Evolutionary conservation across 2,113 vertebrate genomes (phyloP).

Genomic region (Dolichallabes microphthalmus): DNA sequence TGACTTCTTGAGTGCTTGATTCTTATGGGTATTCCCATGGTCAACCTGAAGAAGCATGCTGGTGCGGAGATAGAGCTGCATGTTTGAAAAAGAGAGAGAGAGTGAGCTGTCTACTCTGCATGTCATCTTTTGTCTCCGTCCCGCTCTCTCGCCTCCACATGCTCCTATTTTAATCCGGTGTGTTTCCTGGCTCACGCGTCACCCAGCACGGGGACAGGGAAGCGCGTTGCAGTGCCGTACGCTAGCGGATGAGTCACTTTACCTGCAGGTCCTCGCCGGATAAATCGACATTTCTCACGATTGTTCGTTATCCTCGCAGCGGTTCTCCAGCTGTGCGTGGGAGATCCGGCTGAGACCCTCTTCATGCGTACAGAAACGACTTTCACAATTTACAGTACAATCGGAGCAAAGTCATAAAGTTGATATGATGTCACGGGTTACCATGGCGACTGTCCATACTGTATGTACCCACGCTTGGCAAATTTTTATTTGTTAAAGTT

Average conservation of each 20-base stretch:
- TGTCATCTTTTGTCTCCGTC: constrained; percentile 4
- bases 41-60: constrained; percentile 34
- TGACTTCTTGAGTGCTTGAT: no score
- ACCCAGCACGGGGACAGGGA: not conserved
- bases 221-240: not conserved
- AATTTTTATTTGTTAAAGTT: not conserved
- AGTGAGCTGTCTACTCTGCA: constrained; percentile 48
- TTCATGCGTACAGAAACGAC: constrained; percentile 49
- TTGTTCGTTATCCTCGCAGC: not conserved
- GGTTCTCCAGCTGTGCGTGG: constrained; percentile 11
- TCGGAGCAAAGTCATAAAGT: no score
- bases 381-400: no score
- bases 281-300: not conserved
- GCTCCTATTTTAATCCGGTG: constrained; percentile 57
- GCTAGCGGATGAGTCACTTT: not conserved
- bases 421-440: no score
- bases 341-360: constrained; percentile 1
- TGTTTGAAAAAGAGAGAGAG: not conserved
- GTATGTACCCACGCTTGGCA: not conserved
- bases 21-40: constrained; percentile 14
- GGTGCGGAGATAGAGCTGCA: constrained; percentile 55
- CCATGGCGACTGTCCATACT: no score
- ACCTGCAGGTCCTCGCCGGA: not conserved
- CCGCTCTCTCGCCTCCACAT: constrained; percentile 51
- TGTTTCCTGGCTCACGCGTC: constrained; percentile 65